phyloP scores from a whole-genome alignment of 2,888 invertebrate genomes.

The Smittia aterrima region DNA sequence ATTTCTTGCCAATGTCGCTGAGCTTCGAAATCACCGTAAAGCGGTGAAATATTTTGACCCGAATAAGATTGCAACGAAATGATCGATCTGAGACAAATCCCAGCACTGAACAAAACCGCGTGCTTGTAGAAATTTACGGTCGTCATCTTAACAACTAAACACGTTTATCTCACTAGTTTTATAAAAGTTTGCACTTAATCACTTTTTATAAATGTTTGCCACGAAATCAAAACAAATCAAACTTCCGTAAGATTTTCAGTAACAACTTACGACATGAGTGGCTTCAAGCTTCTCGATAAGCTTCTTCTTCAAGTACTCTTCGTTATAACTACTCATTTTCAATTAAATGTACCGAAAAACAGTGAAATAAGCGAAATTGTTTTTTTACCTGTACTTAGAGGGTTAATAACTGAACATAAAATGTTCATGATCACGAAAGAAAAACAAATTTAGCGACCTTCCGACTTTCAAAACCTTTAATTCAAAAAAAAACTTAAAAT shows the following conservation, averaged over 20 bases:
- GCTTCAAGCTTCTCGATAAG: conserved; percentile 39
- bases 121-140: background rate
- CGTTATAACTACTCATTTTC: conserved; percentile 38
- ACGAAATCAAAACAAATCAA: conserved; percentile 20
- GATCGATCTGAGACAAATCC: conserved; percentile 61
- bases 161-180: background rate
- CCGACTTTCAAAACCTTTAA: too few relatives aligned
- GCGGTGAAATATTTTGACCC: conserved; percentile 77
- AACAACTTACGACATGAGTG: conserved; percentile 42
- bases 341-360: background rate
- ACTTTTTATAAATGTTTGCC: background rate
- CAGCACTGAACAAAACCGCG: background rate
- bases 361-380: background rate
- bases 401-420: too few relatives aligned
- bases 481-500: too few relatives aligned
- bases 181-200: background rate
- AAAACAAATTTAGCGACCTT: too few relatives aligned
- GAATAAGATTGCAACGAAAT: conserved; percentile 77
- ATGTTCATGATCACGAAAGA: too few relatives aligned
- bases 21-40: conserved; percentile 98
- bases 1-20: conserved; percentile 99
- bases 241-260: background rate
- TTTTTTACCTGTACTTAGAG: too few relatives aligned
- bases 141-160: too few relatives aligned
- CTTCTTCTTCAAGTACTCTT: conserved; percentile 38